A percentile compares a stretch with the other conserved stretches of the same genome.
Evolutionary conservation across 2,113 vertebrate species (phyloP).

Genomic region (Mormoops blainvillei): DNA sequence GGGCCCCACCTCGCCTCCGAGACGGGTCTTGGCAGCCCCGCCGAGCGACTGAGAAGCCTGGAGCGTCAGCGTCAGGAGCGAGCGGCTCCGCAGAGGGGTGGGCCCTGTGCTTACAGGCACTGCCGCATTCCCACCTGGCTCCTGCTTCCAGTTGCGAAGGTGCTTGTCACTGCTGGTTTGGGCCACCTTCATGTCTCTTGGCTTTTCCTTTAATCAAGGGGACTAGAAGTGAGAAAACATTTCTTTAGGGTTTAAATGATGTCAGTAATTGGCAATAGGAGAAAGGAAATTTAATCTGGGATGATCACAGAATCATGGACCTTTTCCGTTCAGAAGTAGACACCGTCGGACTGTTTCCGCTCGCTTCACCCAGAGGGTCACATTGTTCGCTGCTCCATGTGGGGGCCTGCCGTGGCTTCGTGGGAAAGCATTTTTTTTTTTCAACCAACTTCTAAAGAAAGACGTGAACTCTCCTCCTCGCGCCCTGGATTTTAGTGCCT

Average conservation of each 20-base stretch:
- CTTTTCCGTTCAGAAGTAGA: slow-evolving; percentile 41
- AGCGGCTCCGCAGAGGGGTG: neutral
- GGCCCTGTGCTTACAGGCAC: neutral
- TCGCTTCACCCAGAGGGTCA: neutral
- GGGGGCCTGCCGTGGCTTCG: neutral
- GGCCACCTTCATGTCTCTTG: slow-evolving; percentile 53
- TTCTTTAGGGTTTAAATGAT: slow-evolving; percentile 61
- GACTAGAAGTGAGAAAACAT: slow-evolving; percentile 56
- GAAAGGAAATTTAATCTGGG: slow-evolving; percentile 56
- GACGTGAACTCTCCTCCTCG: neutral
- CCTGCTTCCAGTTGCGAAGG: neutral
- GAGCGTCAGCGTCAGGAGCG: slow-evolving; percentile 14
- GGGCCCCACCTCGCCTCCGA: neutral
- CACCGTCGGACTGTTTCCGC: neutral
- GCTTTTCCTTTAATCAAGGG: slow-evolving; percentile 58
- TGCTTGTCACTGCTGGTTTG: slow-evolving; percentile 65
- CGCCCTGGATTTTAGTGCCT: slow-evolving; percentile 31
- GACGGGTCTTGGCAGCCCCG: slow-evolving; percentile 18
- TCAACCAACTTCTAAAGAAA: neutral
- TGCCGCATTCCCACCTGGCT: slow-evolving; percentile 55
- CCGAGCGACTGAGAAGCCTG: slow-evolving; percentile 46
- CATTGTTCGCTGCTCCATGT: neutral
- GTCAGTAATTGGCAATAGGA: slow-evolving; percentile 63
- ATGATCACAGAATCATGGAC: slow-evolving; percentile 39
- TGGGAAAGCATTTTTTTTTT: slow-evolving; percentile 17